Base-by-base conservation (phyloP, 2,113 vertebrate genomes). In the Datnioides undecimradiatus region DNA sequence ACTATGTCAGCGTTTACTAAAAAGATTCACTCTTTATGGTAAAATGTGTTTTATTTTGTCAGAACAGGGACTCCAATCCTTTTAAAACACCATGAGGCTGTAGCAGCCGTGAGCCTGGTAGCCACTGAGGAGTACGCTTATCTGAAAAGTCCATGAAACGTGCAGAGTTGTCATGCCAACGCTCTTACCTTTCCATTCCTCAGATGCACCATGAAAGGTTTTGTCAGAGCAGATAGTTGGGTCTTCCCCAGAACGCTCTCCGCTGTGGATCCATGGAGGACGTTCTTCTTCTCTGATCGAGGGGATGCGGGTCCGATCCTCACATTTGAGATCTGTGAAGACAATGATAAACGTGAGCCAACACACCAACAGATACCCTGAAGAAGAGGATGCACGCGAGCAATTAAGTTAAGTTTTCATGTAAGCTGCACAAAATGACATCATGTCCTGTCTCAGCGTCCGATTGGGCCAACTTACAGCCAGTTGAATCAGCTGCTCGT, bases 401-500 rank as follows among this genome's bases (percentile, higher is more conserved):
- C n/a, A n/a, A n/a, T n/a, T n/a, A n/a, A n/a, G n/a, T n/a, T n/a
- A n/a, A n/a, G n/a, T n/a, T n/a, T n/a, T n/a, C n/a, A n/a, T n/a
- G n/a, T n/a, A n/a, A n/a, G n/a, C n/a, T 27, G 33, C 13, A 40
- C 17, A 2, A 14, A 17, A 27, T 19, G n/a, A 36, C 36, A 55
- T 41, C 38, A 27, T 23, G 5, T 60, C 17, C n/a, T 40, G 29
- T 41, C 16, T 31, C 6, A 25, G 7, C 27, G 36, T 55, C 19
- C 60, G 33, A 31, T 2, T 2, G 1, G 31, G 27, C 23, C 2
- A 8, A 77, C 94, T 79, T 94, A 99, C 97, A 85, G 2, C 88
- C 74, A 99, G 67, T 88, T 94, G 95, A 83, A 99, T 88, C 64
- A 99, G 88, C 73, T 99, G 98, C 62, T 99, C 95, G 13, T 97